These are phyloP conservation scores for Notechis scutatus DNA, from an alignment of 2,113 vertebrate genomes.

Conservation along the genomic window DNA sequence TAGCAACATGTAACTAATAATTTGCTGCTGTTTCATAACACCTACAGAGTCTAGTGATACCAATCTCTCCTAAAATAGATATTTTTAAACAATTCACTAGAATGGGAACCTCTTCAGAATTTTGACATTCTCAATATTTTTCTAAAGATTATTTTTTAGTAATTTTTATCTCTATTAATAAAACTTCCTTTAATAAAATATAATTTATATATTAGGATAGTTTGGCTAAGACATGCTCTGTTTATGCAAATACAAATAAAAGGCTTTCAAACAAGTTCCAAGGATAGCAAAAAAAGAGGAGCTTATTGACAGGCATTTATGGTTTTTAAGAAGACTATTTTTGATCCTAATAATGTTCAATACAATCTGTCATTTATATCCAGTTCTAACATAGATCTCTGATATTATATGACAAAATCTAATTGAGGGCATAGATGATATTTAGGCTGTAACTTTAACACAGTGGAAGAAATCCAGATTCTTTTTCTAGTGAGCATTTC, in stretches of 20 bases:
- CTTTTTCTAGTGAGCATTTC: background rate
- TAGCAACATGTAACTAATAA: background rate
- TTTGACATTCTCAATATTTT: background rate
- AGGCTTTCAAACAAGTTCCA: background rate
- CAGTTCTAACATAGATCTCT: background rate
- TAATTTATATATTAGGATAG: background rate
- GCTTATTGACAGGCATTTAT: background rate
- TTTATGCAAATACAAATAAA: background rate
- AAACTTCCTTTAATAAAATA: background rate
- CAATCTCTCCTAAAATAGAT: background rate
- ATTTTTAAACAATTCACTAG: background rate
- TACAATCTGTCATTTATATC: background rate
- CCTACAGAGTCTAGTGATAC: background rate
- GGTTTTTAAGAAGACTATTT: background rate
- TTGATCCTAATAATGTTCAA: background rate
- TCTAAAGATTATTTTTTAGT: background rate
- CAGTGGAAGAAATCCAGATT: background rate
- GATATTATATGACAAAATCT: background rate
- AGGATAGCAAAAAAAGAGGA: background rate
- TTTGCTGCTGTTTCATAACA: background rate
- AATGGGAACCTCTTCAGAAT: background rate
- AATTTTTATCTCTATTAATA: background rate
- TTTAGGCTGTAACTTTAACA: background rate
- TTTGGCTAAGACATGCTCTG: background rate
- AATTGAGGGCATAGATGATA: background rate